phyloP scores from a whole-genome alignment of 2,797 vertebrate species.

The Lacerta viridis region DNA sequence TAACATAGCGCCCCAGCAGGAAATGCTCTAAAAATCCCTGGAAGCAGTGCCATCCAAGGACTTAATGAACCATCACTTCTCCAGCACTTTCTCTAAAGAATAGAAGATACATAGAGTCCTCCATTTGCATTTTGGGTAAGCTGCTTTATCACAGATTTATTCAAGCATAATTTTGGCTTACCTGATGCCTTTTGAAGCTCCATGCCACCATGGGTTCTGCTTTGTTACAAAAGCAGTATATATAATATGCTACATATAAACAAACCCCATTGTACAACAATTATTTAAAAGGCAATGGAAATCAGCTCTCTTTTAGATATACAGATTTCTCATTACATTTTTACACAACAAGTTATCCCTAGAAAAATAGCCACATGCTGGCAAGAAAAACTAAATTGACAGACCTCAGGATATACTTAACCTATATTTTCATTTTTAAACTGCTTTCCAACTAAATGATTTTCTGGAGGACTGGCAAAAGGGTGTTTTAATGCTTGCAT shows the following conservation, averaged over 20 bases:
- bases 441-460: neutral
- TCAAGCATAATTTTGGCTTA: slow-evolving; percentile 59
- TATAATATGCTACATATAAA: neutral
- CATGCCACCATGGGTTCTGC: neutral
- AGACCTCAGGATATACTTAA: neutral
- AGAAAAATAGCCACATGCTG: neutral
- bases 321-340: slow-evolving; percentile 38
- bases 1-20: slow-evolving; percentile 70
- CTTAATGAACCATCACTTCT: slow-evolving; percentile 63
- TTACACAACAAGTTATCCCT: neutral
- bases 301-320: neutral
- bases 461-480: neutral
- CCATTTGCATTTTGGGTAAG: slow-evolving; percentile 71
- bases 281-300: neutral
- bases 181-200: slow-evolving; percentile 56
- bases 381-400: slow-evolving; percentile 36
- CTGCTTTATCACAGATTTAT: slow-evolving; percentile 63
- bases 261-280: neutral
- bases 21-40: slow-evolving; percentile 74
- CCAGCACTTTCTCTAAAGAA: slow-evolving; percentile 68
- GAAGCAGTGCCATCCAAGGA: slow-evolving; percentile 68
- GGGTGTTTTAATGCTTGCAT: neutral
- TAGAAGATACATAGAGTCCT: slow-evolving; percentile 69
- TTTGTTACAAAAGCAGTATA: slow-evolving; percentile 5
- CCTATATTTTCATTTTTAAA: neutral